phyloP scores from a whole-genome alignment of 1,140 invertebrate species.

The Nephotettix cincticeps region DNA sequence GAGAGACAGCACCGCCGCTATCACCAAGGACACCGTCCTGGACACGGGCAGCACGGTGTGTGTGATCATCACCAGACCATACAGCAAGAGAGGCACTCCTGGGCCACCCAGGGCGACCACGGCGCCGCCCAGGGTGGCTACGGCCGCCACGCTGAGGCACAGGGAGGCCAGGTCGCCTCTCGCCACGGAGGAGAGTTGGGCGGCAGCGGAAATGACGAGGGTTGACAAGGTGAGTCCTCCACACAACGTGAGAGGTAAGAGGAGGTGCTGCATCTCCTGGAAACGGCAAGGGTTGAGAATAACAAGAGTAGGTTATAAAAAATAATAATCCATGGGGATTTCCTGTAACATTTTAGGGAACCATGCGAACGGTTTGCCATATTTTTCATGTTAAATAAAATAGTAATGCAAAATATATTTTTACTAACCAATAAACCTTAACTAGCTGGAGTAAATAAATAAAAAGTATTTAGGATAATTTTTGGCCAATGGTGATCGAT shows the following conservation, averaged over 20 bases:
- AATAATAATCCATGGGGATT: too few relatives aligned
- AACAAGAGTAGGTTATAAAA: too few relatives aligned
- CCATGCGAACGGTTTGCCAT: too few relatives aligned
- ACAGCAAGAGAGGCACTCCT: slow-evolving; percentile 61
- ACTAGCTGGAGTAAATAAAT: too few relatives aligned
- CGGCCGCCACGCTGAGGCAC: slow-evolving; percentile 53
- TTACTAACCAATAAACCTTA: too few relatives aligned
- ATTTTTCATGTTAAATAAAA: too few relatives aligned
- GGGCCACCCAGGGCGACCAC: slow-evolving; percentile 53
- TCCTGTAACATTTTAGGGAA: too few relatives aligned
- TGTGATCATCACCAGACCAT: slow-evolving; percentile 63
- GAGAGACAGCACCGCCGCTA: slow-evolving; percentile 58
- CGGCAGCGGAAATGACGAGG: slow-evolving; percentile 50
- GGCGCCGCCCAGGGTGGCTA: slow-evolving; percentile 49
- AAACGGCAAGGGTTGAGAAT: too few relatives aligned
- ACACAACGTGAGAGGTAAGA: slow-evolving; percentile 49
- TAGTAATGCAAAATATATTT: too few relatives aligned
- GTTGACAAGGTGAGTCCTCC: slow-evolving; percentile 52
- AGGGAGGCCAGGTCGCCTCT: slow-evolving; percentile 51
- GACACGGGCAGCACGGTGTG: slow-evolving; percentile 72
- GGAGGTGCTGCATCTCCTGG: slow-evolving; percentile 52
- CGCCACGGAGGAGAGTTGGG: slow-evolving; percentile 47
- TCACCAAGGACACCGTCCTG: slow-evolving; percentile 56
- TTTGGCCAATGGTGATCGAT: too few relatives aligned
- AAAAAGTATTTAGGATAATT: too few relatives aligned